Conservation (phyloP, 2,113 vertebrate genomes). For the Picathartes gymnocephalus region DNA sequence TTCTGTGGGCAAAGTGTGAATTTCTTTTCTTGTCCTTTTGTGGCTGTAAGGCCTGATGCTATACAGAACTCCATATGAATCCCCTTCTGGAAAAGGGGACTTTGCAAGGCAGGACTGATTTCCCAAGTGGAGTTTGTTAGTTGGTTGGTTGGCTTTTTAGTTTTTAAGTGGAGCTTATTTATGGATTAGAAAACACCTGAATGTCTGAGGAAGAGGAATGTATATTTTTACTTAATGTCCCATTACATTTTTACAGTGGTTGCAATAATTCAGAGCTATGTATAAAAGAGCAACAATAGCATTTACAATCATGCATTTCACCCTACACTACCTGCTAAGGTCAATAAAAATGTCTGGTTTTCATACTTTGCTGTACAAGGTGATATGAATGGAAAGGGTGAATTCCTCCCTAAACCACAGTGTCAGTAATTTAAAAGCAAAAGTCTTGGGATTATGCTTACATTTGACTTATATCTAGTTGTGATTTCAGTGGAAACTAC, state of each 20-base stretch:
- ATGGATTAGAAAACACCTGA: neutral
- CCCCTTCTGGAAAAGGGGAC: neutral
- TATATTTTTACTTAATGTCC: neutral
- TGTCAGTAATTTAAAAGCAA: neutral
- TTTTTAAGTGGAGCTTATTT: neutral
- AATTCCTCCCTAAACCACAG: neutral
- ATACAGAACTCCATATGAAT: rapidly evolving
- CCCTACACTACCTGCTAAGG: neutral
- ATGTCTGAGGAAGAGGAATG: neutral
- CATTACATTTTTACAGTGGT: neutral
- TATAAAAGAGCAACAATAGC: neutral
- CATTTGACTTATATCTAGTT: neutral
- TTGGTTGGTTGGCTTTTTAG: neutral
- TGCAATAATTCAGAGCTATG: neutral
- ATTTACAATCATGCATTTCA: neutral
- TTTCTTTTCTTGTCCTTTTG: neutral
- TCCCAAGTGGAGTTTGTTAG: neutral
- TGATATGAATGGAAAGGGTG: neutral
- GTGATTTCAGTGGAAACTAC: neutral
- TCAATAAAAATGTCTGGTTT: neutral
- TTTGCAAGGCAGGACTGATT: neutral
- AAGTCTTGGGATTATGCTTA: neutral
- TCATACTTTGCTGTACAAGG: neutral
- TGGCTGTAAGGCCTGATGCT: neutral
- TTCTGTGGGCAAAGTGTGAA: rapidly evolving